Evolutionary conservation across 2,797 vertebrate genomes (phyloP).

Genomic region (Taeniopygia guttata): DNA sequence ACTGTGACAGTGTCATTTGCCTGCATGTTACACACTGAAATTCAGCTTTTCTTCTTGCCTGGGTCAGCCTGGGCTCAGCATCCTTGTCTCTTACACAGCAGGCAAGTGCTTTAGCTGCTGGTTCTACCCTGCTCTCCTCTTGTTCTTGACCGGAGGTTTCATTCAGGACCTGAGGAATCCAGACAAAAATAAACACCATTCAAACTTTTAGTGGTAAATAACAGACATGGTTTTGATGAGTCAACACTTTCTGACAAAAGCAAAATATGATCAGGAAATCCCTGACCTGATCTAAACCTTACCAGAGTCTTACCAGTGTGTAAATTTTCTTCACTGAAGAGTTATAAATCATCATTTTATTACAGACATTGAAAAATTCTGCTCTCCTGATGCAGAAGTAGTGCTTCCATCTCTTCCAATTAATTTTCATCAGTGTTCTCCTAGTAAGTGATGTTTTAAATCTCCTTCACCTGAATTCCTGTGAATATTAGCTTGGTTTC

Average conservation of each 20-base stretch:
- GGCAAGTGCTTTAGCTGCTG: neutral
- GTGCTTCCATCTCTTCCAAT: neutral
- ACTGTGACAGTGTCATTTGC: neutral
- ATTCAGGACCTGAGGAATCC: neutral
- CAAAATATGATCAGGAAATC: neutral
- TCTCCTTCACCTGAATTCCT: neutral
- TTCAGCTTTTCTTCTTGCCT: neutral
- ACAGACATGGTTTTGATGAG: neutral
- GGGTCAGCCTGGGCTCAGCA: neutral
- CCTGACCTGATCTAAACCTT: constrained; percentile 26
- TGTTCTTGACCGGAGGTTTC: neutral
- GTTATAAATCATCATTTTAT: constrained; percentile 13
- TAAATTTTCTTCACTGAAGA: neutral
- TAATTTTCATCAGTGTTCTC: neutral
- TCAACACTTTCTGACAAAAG: neutral
- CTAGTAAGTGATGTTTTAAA: neutral
- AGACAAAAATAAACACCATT: neutral
- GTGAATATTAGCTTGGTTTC: neutral
- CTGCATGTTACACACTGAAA: neutral
- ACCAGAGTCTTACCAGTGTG: neutral
- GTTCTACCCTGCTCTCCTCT: neutral
- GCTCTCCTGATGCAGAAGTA: neutral
- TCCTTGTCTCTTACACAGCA: neutral
- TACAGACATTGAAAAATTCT: neutral
- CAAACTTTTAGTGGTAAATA: neutral